These are phyloP conservation scores for Zele albiditarsus DNA, from an alignment of 2,888 invertebrate genomes.

Conservation along the genomic window DNA sequence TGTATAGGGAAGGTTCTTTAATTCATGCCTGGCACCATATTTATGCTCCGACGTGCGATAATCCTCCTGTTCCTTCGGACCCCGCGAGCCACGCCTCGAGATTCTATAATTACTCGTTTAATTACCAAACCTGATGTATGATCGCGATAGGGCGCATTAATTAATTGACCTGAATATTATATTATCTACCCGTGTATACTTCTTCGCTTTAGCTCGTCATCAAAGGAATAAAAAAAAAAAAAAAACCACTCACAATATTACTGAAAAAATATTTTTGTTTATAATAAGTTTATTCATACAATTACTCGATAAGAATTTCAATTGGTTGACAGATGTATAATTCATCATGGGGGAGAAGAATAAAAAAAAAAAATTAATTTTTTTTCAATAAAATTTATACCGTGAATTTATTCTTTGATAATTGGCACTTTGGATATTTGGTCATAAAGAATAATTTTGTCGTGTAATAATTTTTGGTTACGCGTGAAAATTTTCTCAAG, in stretches of 20 bases:
- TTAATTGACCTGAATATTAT: conserved; percentile 59
- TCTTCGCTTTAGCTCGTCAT: not conserved
- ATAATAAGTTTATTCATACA: too few species aligned
- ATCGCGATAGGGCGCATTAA: conserved; percentile 61
- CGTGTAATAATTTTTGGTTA: too few species aligned
- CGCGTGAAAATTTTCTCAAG: too few species aligned
- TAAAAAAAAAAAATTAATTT: too few species aligned
- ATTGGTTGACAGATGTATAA: not conserved
- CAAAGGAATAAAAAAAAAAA: too few species aligned
- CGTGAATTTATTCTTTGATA: too few species aligned
- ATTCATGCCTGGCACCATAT: conserved; percentile 59
- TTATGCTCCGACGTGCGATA: conserved; percentile 53
- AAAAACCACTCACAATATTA: not conserved
- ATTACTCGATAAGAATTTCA: conserved; percentile 21
- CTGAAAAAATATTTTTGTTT: not conserved
- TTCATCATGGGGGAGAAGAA: too few species aligned
- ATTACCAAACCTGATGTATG: conserved; percentile 69
- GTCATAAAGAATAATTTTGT: too few species aligned
- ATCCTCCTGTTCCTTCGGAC: conserved; percentile 50
- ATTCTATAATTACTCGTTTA: conserved; percentile 71
- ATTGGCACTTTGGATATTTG: too few species aligned
- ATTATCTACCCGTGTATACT: not conserved
- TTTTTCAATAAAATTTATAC: too few species aligned
- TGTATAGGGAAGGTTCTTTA: conserved; percentile 54
- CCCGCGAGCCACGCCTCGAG: conserved; percentile 65